Evolutionary conservation across 2,113 vertebrate species (phyloP), one percentile per base, ranked within the genome.

Genomic region (Passer montanus): DNA sequence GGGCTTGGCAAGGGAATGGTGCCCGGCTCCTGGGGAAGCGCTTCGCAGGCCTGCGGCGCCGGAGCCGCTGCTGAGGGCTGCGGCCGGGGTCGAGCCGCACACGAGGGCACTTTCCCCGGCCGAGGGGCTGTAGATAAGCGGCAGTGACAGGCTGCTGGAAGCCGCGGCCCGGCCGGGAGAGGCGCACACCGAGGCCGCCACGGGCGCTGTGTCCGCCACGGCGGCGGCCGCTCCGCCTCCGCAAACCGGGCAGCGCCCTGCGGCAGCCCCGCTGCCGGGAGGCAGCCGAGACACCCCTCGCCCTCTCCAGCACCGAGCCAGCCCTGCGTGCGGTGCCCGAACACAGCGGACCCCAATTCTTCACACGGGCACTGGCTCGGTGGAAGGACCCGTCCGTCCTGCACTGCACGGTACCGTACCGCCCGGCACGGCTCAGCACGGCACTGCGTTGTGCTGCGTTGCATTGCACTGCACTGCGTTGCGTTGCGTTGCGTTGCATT

Each of bases 351-450:
- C 31, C 6, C 12, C 27, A 20, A 8, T 62, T 68, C 49, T 19
- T 47, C 35, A 43, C 87, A 5, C 75, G 21, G 7, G 56, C 47
- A 70, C 19, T 13, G 19, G 39, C 39, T 62, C 26, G 26, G 58
- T 58, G 35, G 21, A 80, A 43, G 22, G 31, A 43, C 18, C 18
- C 24, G 19, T 94, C 30, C 58, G 37, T 58, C 62, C 58, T 31
- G 35, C 75, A 27, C 26, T 7, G 22, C 55, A 17, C n/a, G 11
- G 78, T 41, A n/a, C n/a, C n/a, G n/a, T n/a, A n/a, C n/a, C n/a
- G n/a, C n/a, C n/a, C n/a, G 1, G 60, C 74, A 16, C 23, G 3
- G 56, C 50, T 5, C 17, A 2, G 55, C n/a, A 8, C 9, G 4
- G 28, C 14, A 4, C 20, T 24, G 46, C 31, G 6, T 5, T 21